A percentile compares a stretch with the other conserved stretches of the same genome.
Evolutionary conservation across 2,797 vertebrate species (phyloP).

Genomic region (Gallinago solitaria): DNA sequence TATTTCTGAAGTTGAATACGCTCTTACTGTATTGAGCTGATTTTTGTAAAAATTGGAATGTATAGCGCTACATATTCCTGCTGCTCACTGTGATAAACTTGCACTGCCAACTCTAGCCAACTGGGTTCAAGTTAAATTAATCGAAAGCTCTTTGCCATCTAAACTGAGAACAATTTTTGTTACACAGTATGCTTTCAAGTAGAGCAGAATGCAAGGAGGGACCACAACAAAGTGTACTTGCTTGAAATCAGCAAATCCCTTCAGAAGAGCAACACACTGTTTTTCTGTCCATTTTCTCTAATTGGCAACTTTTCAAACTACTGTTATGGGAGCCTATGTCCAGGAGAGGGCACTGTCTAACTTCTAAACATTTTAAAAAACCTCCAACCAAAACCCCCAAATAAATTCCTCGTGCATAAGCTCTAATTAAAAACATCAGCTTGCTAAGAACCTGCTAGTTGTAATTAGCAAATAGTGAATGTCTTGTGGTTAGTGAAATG

Average conservation of each 20-base stretch:
- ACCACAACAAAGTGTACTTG: background rate
- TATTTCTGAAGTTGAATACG: conserved; percentile 12
- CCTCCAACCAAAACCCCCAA: background rate
- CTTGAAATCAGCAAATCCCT: conserved; percentile 22
- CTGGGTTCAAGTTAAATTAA: conserved; percentile 53
- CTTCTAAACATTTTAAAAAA: background rate
- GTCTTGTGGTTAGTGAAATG: conserved; percentile 62
- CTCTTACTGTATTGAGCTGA: background rate
- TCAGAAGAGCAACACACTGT: background rate
- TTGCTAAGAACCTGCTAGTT: conserved; percentile 47
- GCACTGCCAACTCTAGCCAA: conserved; percentile 17
- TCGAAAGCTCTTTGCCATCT: conserved; percentile 37
- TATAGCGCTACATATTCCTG: conserved; percentile 23
- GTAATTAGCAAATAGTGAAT: conserved; percentile 63
- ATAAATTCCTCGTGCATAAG: background rate
- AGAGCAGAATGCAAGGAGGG: background rate
- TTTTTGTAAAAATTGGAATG: conserved; percentile 23
- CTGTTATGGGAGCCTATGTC: background rate
- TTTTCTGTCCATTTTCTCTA: background rate
- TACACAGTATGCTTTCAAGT: conserved; percentile 14
- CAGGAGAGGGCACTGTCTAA: conserved; percentile 77
- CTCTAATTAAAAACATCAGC: conserved; percentile 66
- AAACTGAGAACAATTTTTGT: conserved; percentile 24
- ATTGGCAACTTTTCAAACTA: conserved; percentile 1
- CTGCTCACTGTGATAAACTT: conserved; percentile 18